Evolutionary conservation across 2,113 vertebrate genomes (phyloP).

Genomic region (Fulmarus glacialis): DNA sequence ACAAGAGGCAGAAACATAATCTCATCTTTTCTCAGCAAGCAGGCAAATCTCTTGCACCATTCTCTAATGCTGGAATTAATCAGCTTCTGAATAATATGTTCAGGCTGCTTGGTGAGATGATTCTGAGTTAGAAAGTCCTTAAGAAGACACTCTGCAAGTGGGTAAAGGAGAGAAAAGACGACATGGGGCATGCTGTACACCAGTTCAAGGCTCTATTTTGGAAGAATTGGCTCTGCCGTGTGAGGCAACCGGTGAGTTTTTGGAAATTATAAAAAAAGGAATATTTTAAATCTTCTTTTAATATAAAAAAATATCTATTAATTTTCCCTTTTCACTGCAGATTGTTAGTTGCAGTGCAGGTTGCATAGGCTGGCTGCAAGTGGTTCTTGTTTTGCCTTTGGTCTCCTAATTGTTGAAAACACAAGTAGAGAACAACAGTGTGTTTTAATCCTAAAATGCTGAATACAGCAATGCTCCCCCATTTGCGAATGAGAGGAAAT

Average conservation of each 20-base stretch:
- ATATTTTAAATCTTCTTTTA: neutral
- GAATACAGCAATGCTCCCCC: neutral
- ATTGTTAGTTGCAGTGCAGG: neutral
- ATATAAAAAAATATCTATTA: accelerated
- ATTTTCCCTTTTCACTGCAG: neutral
- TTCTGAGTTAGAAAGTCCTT: neutral
- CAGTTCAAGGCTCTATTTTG: slow-evolving; percentile 75
- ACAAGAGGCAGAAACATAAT: slow-evolving; percentile 65
- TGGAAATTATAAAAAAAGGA: neutral
- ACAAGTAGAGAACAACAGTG: neutral
- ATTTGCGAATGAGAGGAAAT: neutral
- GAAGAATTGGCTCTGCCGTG: slow-evolving; percentile 80
- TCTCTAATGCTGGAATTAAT: slow-evolving; percentile 6
- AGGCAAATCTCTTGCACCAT: slow-evolving; percentile 23
- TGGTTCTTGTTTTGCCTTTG: neutral
- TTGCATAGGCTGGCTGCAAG: neutral
- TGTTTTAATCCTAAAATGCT: neutral
- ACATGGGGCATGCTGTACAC: slow-evolving; percentile 38
- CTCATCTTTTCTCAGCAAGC: slow-evolving; percentile 3
- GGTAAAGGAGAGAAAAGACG: neutral
- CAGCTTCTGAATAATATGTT: neutral
- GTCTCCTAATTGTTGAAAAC: neutral
- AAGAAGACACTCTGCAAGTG: neutral
- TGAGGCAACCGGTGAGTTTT: slow-evolving; percentile 74
- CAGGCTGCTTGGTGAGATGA: neutral